phyloP scores from a whole-genome alignment of 1,140 invertebrate species.

The Hycleus phaleratus region DNA sequence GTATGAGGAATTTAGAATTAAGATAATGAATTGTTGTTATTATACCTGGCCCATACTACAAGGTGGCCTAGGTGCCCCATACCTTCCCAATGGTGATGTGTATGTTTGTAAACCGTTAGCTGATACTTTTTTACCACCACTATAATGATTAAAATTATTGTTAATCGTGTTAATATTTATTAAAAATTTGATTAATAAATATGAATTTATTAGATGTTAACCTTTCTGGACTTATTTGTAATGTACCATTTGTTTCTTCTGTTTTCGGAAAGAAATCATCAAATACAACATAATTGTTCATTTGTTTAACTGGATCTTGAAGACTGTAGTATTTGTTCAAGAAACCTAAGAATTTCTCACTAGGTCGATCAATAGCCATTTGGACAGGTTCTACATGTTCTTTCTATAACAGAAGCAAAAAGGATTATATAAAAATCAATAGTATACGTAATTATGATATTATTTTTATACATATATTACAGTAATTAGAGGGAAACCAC shows the following conservation, averaged over 20 bases:
- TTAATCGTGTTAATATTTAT: slow-evolving; percentile 2
- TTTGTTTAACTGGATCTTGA: slow-evolving; percentile 62
- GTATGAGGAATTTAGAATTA: slow-evolving; percentile 14
- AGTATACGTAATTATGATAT: too few species aligned
- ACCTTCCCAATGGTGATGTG: slow-evolving; percentile 45
- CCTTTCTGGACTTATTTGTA: neutral
- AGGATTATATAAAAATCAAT: too few species aligned
- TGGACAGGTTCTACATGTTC: slow-evolving; percentile 61
- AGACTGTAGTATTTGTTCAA: slow-evolving; percentile 76
- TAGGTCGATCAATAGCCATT: slow-evolving; percentile 84
- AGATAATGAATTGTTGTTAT: neutral
- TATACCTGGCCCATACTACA: slow-evolving; percentile 59
- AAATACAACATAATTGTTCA: slow-evolving; percentile 85
- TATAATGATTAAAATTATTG: slow-evolving; percentile 13
- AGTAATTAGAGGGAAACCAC: too few species aligned
- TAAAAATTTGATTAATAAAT: neutral
- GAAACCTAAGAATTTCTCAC: slow-evolving; percentile 78
- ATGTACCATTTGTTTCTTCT: slow-evolving; percentile 19
- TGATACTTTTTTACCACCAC: slow-evolving; percentile 21
- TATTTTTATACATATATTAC: too few species aligned
- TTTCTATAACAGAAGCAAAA: slow-evolving; percentile 46
- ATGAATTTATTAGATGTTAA: slow-evolving; percentile 14
- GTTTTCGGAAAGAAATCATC: slow-evolving; percentile 66
- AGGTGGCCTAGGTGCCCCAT: slow-evolving; percentile 52
- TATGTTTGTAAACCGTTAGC: slow-evolving; percentile 35